These are phyloP conservation scores for Heliconius himera DNA, from an alignment of 1,140 invertebrate species.

Conservation along the genomic window DNA sequence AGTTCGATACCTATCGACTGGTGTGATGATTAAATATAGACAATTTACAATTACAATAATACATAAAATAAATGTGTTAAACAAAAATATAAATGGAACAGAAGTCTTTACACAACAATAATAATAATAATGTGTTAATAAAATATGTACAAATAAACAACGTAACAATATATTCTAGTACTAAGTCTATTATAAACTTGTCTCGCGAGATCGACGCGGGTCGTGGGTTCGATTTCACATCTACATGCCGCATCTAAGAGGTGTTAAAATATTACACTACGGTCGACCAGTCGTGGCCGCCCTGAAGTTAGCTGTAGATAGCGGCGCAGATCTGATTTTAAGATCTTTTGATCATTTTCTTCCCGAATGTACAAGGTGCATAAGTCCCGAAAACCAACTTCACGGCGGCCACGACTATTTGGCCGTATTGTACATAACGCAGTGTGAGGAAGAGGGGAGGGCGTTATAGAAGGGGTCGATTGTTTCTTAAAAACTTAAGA, in stretches of 20 bases:
- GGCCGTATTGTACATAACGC: no score
- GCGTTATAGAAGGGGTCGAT: no score
- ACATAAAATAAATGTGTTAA: conserved; percentile 41
- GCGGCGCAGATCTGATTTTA: no score
- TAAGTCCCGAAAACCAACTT: no score
- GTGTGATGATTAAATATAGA: conserved; percentile 30
- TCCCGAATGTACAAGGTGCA: no score
- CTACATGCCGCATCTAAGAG: not conserved
- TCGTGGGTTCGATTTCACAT: not conserved
- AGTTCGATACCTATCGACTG: conserved; percentile 1
- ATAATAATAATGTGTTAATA: conserved; percentile 60
- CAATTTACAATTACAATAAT: conserved; percentile 22
- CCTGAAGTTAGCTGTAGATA: no score
- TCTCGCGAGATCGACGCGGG: not conserved
- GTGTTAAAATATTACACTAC: no score
- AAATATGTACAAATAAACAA: conserved; percentile 68
- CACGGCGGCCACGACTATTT: no score
- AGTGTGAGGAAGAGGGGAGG: no score
- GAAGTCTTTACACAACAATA: conserved; percentile 72
- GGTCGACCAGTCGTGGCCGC: no score
- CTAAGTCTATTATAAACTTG: conserved; percentile 15
- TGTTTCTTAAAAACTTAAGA: no score
- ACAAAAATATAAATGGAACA: conserved; percentile 61
- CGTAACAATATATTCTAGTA: conserved; percentile 34
- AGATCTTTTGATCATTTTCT: no score